Evolutionary conservation across 2,113 vertebrate species (phyloP), one percentile per base, ranked within the genome.

Genomic region (Corythornis madagascariensis): DNA sequence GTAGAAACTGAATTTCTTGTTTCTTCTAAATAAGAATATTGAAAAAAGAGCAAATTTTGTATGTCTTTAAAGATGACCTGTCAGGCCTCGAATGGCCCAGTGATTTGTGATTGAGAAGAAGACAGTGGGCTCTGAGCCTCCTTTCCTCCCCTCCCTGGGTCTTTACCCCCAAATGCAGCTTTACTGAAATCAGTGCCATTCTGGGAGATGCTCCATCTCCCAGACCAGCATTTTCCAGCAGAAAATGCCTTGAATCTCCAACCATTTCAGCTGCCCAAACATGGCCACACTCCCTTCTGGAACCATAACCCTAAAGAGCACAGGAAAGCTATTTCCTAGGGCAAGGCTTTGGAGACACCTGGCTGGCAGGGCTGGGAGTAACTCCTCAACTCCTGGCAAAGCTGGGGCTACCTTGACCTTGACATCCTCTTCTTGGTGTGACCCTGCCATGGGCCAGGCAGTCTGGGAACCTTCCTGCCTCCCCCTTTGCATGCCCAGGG

Each of bases 181-280:
- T 45, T 45, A 45, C 43, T 45, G 43, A 45, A 45, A 45, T 45
- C 43, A 45, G 43, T 16, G 43, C 15, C 43, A 45, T 45, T 45
- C 43, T 45, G 43, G 43, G 15, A 45, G 43, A 45, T 45, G 43
- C 43, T 45, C 43, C 43, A 45, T 45, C 43, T 45, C 43, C 43
- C 16, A 45, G 43, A 45, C 43, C 43, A 45, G 43, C 4, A 17
- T 77, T 63, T 90, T 47, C 59, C 76, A 80, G 16, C 16, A 90
- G 74, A 85, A 85, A 91, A 72, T 10, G 5, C 35, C 35, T 20
- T 0, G 0, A 87, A 9, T 18, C 12, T 84, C 48, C 70, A 75
- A 5, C 28, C 28, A 19, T 40, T 76, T 73, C 47, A 73, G 11
- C 59, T 85, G 64, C 16, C 28, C 5, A 2, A 0, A 0, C 24